Conservation (phyloP, 2,113 vertebrate genomes). For the Hyaena hyaena region DNA sequence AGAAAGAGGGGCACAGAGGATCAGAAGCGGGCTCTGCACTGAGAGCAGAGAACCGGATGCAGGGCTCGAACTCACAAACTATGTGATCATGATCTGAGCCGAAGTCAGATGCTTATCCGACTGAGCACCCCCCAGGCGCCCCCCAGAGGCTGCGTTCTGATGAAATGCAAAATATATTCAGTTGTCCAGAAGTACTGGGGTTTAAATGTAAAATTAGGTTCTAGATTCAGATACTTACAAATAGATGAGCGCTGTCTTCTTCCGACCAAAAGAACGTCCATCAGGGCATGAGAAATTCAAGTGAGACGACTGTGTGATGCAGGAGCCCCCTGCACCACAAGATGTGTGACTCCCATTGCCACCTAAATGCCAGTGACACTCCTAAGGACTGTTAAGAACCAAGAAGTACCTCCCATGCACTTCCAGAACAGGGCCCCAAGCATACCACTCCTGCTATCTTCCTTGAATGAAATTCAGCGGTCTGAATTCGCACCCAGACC, state of each 20-base stretch:
- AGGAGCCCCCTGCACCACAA: rapidly evolving
- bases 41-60: too few species aligned
- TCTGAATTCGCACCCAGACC: not conserved
- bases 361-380: not conserved
- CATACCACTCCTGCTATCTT: not conserved
- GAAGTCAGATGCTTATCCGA: too few species aligned
- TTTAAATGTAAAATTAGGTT: not conserved
- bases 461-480: not conserved
- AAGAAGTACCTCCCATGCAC: rapidly evolving
- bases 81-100: too few species aligned
- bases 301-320: rapidly evolving
- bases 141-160: rapidly evolving
- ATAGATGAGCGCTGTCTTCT: not conserved
- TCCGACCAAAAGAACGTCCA: not conserved
- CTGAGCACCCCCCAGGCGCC: too few species aligned
- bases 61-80: too few species aligned
- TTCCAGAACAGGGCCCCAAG: not conserved
- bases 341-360: not conserved
- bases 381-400: not conserved
- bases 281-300: rapidly evolving
- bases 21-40: too few species aligned
- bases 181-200: too few species aligned
- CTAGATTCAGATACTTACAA: not conserved
- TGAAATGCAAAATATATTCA: too few species aligned
- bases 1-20: too few species aligned